A percentile compares a stretch with the other conserved stretches of the same genome.
Evolutionary conservation across 2,888 invertebrate genomes (phyloP).

Genomic region (Belgica antarctica): DNA sequence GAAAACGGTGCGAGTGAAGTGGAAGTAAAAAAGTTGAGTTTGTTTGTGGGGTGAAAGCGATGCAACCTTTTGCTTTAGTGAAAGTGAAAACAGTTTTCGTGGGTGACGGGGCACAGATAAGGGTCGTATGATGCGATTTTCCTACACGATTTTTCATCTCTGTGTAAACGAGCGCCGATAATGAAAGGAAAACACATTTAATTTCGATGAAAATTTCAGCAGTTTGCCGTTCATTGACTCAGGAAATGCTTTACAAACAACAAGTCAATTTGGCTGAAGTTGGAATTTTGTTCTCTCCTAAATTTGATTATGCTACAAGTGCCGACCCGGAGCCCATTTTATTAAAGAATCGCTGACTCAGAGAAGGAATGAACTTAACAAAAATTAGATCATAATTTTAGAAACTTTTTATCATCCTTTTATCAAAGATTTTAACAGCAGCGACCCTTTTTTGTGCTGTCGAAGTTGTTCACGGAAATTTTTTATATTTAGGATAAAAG

Average conservation of each 20-base stretch:
- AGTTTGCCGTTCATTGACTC: background rate
- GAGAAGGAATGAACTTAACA: too few species aligned
- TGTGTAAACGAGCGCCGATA: background rate
- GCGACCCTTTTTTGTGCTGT: too few species aligned
- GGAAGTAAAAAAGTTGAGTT: background rate
- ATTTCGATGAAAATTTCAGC: background rate
- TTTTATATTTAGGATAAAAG: too few species aligned
- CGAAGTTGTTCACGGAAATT: too few species aligned
- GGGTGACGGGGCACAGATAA: background rate
- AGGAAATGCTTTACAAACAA: background rate
- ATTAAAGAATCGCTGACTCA: too few species aligned
- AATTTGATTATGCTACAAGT: background rate
- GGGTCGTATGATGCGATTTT: slow-evolving; percentile 16
- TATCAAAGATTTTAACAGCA: background rate
- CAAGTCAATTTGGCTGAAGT: background rate
- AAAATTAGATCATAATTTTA: background rate
- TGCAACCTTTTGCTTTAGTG: slow-evolving; percentile 6
- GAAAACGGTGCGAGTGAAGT: background rate
- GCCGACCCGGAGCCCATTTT: too few species aligned
- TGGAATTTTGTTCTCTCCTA: background rate
- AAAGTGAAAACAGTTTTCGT: background rate
- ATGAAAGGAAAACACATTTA: background rate
- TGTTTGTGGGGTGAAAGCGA: background rate
- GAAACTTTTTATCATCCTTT: background rate
- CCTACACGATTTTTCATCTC: background rate